Conservation (phyloP, 2,797 vertebrate genomes). For the Lagocephalus sceleratus region DNA sequence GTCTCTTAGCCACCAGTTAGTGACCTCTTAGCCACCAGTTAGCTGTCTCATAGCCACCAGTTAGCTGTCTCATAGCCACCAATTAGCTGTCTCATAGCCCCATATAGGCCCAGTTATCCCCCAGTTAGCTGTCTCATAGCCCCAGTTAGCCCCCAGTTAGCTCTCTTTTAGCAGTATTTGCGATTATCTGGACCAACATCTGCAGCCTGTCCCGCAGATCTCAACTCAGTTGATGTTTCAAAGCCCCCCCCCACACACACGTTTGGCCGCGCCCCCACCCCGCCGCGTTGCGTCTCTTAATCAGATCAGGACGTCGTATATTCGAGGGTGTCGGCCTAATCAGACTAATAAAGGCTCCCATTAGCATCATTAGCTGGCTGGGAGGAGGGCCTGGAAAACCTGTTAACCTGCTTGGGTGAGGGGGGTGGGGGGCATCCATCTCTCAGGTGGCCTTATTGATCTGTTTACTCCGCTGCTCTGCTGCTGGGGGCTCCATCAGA, state of each 20-base stretch:
- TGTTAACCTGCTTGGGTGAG: slow-evolving; percentile 39
- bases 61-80: too few relatives aligned
- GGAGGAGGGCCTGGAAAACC: slow-evolving; percentile 54
- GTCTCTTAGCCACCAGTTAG: too few relatives aligned
- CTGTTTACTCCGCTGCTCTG: slow-evolving; percentile 60
- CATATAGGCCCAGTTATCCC: too few relatives aligned
- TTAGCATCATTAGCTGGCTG: slow-evolving; percentile 67
- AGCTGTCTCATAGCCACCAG: too few relatives aligned
- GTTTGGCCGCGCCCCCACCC: slow-evolving; percentile 26
- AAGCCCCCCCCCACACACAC: slow-evolving; percentile 17
- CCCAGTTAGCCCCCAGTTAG: too few relatives aligned
- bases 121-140: too few relatives aligned
- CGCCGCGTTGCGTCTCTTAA: slow-evolving; percentile 62
- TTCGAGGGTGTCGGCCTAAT: slow-evolving; percentile 69
- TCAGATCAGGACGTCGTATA: slow-evolving; percentile 72
- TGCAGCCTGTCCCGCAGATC: too few relatives aligned
- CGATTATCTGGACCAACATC: too few relatives aligned
- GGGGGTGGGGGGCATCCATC: slow-evolving; percentile 52
- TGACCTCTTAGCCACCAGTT: too few relatives aligned
- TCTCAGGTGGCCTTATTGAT: slow-evolving; percentile 69
- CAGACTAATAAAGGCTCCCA: slow-evolving; percentile 66
- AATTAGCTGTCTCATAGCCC: too few relatives aligned
- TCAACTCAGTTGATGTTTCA: too few relatives aligned
- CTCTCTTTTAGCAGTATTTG: too few relatives aligned
- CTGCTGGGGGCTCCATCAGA: background rate